phyloP scores from a whole-genome alignment of 2,888 invertebrate species.

The Latrodectus hesperus region DNA sequence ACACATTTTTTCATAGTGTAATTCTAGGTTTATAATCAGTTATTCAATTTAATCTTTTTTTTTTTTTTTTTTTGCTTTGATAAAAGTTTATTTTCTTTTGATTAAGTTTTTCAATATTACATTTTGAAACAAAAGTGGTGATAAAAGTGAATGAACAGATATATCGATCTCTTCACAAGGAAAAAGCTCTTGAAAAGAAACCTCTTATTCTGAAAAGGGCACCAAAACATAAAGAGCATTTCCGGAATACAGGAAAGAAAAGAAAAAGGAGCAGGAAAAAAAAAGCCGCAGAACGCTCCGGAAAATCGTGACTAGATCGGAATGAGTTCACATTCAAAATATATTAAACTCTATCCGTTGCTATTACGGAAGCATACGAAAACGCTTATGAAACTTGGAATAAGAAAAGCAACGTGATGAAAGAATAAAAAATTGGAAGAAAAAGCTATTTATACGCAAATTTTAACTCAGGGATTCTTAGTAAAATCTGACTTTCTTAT shows the following conservation, averaged over 20 bases:
- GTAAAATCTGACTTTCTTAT: background rate
- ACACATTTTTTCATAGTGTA: no score
- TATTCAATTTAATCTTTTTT: no score
- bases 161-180: no score
- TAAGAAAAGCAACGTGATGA: background rate
- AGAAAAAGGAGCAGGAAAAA: background rate
- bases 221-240: background rate
- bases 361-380: background rate
- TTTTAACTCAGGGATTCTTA: background rate
- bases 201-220: background rate
- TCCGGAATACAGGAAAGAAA: background rate
- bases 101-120: no score
- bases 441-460: slow-evolving; percentile 2
- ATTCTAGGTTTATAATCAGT: no score
- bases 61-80: no score
- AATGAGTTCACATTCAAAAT: background rate
- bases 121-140: no score
- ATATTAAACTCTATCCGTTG: slow-evolving; percentile 5
- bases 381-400: slow-evolving; percentile 2
- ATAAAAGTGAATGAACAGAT: no score
- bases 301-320: background rate
- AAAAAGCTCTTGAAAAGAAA: background rate
- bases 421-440: background rate
- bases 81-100: no score
- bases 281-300: background rate